Conservation (phyloP, 2,797 vertebrate genomes). For the Sparus aurata region DNA sequence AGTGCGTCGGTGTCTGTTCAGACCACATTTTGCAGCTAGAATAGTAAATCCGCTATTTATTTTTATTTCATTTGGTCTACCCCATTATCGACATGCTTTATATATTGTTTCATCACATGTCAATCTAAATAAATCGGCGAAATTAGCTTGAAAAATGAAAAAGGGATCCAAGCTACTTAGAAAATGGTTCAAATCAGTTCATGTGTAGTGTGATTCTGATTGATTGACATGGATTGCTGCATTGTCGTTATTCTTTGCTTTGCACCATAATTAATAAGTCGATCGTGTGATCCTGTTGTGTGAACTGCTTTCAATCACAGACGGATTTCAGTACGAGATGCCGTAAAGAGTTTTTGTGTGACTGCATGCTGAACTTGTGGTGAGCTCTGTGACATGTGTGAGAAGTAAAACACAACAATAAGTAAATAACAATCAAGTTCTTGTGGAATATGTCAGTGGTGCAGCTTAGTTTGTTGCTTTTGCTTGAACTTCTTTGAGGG, state of each 20-base stretch:
- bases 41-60: constrained; percentile 23
- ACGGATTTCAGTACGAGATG: background rate
- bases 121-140: background rate
- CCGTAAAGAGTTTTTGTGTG: background rate
- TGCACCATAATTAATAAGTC: background rate
- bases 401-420: background rate
- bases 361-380: background rate
- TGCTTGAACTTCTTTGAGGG: too few species aligned
- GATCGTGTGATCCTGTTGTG: background rate
- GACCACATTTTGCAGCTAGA: constrained; percentile 5
- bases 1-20: constrained; percentile 5
- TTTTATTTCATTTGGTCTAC: background rate
- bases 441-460: background rate
- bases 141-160: background rate
- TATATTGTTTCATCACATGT: background rate
- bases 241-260: background rate
- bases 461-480: background rate
- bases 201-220: background rate
- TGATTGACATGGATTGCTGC: background rate
- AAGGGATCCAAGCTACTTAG: background rate
- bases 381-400: background rate
- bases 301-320: background rate
- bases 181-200: background rate
- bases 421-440: too few species aligned
- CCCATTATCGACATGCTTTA: background rate